phyloP scores from a whole-genome alignment of 2,888 invertebrate species.

The Lycaena phlaeas region DNA sequence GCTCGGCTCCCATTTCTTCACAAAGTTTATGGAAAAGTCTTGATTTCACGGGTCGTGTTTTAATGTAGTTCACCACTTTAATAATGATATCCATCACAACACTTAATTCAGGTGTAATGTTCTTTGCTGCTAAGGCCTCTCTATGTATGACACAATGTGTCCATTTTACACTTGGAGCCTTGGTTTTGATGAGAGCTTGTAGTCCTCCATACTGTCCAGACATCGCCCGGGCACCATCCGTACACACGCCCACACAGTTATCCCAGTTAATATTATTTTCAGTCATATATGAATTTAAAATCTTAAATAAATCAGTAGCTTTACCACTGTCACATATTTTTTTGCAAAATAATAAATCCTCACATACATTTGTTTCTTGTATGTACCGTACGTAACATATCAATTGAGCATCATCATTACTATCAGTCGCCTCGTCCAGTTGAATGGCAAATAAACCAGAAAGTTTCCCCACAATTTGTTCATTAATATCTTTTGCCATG shows the following conservation, averaged over 20 bases:
- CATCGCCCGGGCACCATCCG: conserved; percentile 11
- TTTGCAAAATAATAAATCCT: neutral
- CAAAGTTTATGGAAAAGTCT: conserved; percentile 10
- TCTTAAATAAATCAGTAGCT: too few relatives aligned
- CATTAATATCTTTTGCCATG: neutral
- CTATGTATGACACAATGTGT: conserved; percentile 18
- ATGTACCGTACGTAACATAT: neutral
- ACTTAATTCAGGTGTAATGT: conserved; percentile 12
- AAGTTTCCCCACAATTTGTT: neutral
- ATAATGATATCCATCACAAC: conserved; percentile 12
- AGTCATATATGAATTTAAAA: neutral
- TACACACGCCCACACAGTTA: conserved; percentile 4
- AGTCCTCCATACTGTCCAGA: conserved; percentile 15
- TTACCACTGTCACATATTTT: too few relatives aligned
- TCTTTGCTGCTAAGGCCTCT: conserved; percentile 15
- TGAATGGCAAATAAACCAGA: neutral
- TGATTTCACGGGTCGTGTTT: conserved; percentile 7
- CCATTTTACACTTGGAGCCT: conserved; percentile 15
- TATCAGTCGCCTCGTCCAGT: neutral
- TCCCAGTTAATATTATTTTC: neutral
- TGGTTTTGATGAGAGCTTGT: conserved; percentile 13
- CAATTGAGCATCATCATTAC: neutral
- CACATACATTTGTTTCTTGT: neutral
- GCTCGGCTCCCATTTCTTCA: conserved; percentile 7
- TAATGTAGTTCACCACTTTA: conserved; percentile 12